Evolutionary conservation across 2,888 invertebrate species (phyloP), one percentile per base, ranked within the genome.

Genomic region (Odontothrips loti): DNA sequence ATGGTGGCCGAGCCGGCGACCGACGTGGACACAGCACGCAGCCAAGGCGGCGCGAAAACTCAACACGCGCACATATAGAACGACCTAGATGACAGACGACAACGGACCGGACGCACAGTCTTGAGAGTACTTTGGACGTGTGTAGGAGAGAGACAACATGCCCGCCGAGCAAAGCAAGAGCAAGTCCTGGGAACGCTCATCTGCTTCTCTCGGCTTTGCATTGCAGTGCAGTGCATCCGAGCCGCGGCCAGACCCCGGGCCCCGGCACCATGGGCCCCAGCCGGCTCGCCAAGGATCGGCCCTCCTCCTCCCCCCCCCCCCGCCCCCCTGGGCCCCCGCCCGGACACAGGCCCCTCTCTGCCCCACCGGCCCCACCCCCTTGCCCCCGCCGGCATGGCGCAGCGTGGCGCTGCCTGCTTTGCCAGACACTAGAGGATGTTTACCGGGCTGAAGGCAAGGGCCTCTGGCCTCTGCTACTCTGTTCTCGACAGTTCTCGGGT

Each of bases 391-490:
- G 23, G 12, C 9, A n/a, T n/a, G n/a, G n/a, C 23, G 8, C 51
- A 17, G 51, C 58, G 58, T n/a, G 17, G 58, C 58, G 58, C 58
- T 58, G 58, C 15, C 58, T 12, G 68, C 68, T 9, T 12, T 27
- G 68, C 68, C 68, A 75, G 68, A 75, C 68, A 75, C 68, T 75
- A 75, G 68, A 75, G 68, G 68, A 75, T 75, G 68, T 75, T 75
- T 75, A 75, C 68, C 68, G 68, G 23, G 23, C 68, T 75, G 58
- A 43, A 58, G 17, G 58, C 58, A 43, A 43, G 6, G 34, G 34
- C 34, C 34, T 43, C 34, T 43, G 34, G 34, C 34, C 34, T 43
- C 34, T 43, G 34, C 34, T 43, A 43, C 34, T 43, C 34, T 43
- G 34, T 43, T 43, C 34, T 43, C 34, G 34, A 6, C 6, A 43